Base-by-base conservation (phyloP, 2,888 invertebrate species). In the Heliconius sara region DNA sequence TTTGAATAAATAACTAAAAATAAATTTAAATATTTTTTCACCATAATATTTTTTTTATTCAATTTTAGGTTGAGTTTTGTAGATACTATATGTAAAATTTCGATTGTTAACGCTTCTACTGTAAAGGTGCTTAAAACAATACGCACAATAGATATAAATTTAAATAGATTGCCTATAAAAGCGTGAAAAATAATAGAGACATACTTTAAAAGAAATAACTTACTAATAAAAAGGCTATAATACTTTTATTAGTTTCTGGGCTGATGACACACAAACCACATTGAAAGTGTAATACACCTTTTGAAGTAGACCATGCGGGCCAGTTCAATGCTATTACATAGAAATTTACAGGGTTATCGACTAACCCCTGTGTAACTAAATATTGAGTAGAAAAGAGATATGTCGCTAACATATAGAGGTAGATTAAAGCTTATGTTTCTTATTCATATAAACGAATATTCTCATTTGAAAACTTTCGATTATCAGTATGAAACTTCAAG, bases 231-330 rank as follows among this genome's bases (percentile, higher is more conserved):
- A 68, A 68, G 60, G 5, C 66, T 73, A 74, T 68, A 30, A 25
- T 67, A 72, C n/a, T 66, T 74, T 68, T 74, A 78, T 78, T 65
- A 60, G 57, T 43, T 67, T 66, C 72, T 57, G 39, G 25, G 39
- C 72, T 72, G 72, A 73, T 66, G 72, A 73, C 72, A 79, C 63
- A 76, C 78, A 65, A 81, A 81, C 79, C 81, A 65, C 79, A 67
- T 66, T 66, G 73, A 30, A 78, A 74, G 43, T 77, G 67, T 75
- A 70, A 63, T 19, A 30, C 78, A 78, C 52, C 76, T 76, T 81
- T 79, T 63, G 52, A 78, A 80, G 66, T 78, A 78, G 60, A 72
- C 16, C 60, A 81, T 81, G 77, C 81, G 81, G 81, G 81, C 67
- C 71, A 72, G 79, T 81, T 74, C 71, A 70, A 71, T 79, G 77